Conservation (phyloP, 2,113 vertebrate species). For the Verasper variegatus region DNA sequence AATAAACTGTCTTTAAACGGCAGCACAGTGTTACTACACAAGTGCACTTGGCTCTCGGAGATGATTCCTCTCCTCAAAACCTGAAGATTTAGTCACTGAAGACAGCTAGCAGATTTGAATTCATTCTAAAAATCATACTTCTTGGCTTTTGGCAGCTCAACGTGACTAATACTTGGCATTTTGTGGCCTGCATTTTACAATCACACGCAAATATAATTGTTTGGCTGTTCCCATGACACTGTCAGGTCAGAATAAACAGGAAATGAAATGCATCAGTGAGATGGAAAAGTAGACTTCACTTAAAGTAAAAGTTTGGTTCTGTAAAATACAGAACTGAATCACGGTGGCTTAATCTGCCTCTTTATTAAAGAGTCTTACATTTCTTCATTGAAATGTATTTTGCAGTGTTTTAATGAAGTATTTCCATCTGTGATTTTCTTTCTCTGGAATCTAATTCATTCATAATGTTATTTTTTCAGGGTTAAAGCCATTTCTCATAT, state of each 20-base stretch:
- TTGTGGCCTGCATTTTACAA: neutral
- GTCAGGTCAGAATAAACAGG: neutral
- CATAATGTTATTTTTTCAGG: too few relatives aligned
- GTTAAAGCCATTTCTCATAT: too few relatives aligned
- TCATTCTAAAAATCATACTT: constrained; percentile 28
- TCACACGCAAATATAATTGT: constrained; percentile 24
- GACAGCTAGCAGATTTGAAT: constrained; percentile 11
- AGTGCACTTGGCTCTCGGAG: constrained; percentile 15
- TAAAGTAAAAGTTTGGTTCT: neutral
- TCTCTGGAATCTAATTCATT: too few relatives aligned
- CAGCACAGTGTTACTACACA: constrained; percentile 20
- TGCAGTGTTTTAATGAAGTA: too few relatives aligned
- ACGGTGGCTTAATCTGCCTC: neutral
- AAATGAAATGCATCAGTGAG: neutral
- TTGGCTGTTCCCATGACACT: constrained; percentile 8
- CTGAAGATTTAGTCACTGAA: neutral
- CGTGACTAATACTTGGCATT: constrained; percentile 29
- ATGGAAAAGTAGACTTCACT: neutral
- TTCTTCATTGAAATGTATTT: neutral
- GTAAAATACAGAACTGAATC: neutral
- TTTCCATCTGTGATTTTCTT: too few relatives aligned
- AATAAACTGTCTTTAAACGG: constrained; percentile 36
- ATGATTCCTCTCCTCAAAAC: constrained; percentile 15
- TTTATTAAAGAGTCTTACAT: neutral
- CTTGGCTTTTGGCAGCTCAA: constrained; percentile 16